These are phyloP conservation scores for Epinephelus awoara DNA, from an alignment of 2,797 vertebrate genomes.

Conservation along the genomic window DNA sequence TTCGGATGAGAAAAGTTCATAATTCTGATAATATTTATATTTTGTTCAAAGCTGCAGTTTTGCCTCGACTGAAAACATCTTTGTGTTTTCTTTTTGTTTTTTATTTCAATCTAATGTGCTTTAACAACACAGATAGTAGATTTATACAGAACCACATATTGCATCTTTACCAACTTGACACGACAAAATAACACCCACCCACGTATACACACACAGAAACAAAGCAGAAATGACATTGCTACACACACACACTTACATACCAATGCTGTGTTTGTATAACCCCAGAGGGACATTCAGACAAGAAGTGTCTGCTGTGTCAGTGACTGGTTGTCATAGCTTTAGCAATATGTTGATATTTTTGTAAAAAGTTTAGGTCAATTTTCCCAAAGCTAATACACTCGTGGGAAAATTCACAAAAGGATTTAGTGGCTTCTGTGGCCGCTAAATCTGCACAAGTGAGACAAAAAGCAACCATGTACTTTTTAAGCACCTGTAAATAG, in stretches of 20 bases:
- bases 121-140: neutral
- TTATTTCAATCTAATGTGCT: neutral
- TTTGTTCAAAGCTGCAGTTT: constrained; percentile 28
- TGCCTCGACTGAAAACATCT: neutral
- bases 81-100: neutral
- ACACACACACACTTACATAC: no score
- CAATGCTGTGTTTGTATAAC: no score
- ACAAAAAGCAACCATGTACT: no score
- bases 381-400: neutral
- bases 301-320: neutral
- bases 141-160: no score
- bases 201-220: no score
- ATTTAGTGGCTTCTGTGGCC: no score
- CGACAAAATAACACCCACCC: no score
- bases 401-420: no score
- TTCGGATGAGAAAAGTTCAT: constrained; percentile 59
- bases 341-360: neutral
- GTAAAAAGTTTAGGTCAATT: neutral
- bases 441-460: no score
- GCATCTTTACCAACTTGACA: no score
- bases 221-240: no score
- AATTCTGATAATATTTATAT: constrained; percentile 46
- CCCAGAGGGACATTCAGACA: neutral
- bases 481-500: no score
- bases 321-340: neutral